Base-by-base conservation (phyloP, 2,797 vertebrate species). In the Enteromius fasciolatus region DNA sequence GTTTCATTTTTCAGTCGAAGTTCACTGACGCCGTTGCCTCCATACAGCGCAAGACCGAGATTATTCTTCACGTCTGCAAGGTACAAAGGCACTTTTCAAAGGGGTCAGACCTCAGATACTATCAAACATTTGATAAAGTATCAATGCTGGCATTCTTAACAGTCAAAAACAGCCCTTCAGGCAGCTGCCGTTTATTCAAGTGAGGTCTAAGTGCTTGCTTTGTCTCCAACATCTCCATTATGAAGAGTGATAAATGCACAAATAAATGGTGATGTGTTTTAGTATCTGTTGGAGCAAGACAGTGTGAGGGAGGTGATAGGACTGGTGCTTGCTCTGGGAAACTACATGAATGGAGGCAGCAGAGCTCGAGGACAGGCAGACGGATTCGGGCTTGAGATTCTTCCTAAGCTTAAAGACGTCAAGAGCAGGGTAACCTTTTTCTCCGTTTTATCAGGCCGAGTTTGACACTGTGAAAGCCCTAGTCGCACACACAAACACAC, bases 271-370 rank as follows among this genome's bases (percentile, higher is more conserved):
- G 8, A 36, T 78, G 20, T 75, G 23, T 61, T 63, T 39, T 89
- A 99, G 98, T 93, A 88, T 79, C 92, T 99, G 89, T 87, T 96
- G 92, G 93, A 95, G 80, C 92, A 93, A 86, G 85, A 88, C 64
- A 92, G 94, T 18, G 95, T 99, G 80, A 97, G 92, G 87, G 93
- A 95, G 57, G 93, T 99, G 88, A 92, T 99, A 86, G 98, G 96
- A 0, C 92, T 99, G 85, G 95, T 99, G 89, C 90, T 99, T 87
- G 97, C 98, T 70, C 95, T 99, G 89, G 98, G 98, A 87, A 99
- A 99, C 93, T 96, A 98, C 64, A 99, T 99, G 98, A 99, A 99
- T 0, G 98, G 97, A 39, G 98, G 98, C 67, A 98, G 95, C 87
- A 93, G 96, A 84, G 95, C 94, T 76, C 93, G 98, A 88, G 98